Percentiles rank a stretch among this genome's conserved stretches.
Conservation (phyloP, 2,888 invertebrate species). For the Metellina segmentata region DNA sequence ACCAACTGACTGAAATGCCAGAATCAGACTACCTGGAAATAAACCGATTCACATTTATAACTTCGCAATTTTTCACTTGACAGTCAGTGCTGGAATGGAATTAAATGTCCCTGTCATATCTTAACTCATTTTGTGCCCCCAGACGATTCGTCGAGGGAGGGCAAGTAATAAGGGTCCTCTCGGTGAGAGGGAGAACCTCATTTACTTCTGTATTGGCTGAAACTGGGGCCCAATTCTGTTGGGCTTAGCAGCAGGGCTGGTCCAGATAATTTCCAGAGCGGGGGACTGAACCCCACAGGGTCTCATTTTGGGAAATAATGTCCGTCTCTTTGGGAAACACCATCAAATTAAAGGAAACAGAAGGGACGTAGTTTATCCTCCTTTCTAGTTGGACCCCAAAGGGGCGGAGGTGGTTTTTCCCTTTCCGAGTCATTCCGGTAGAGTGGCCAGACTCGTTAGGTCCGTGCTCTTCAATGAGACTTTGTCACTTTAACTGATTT, state of each 20-base stretch:
- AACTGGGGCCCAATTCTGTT: slow-evolving; percentile 25
- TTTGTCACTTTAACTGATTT: slow-evolving; percentile 60
- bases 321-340: slow-evolving; percentile 56
- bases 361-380: slow-evolving; percentile 60
- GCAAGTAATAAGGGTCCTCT: slow-evolving; percentile 40
- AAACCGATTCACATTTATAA: too few relatives aligned
- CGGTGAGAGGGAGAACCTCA: slow-evolving; percentile 49
- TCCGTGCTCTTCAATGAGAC: slow-evolving; percentile 34
- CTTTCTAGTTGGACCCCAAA: slow-evolving; percentile 42
- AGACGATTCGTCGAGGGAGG: background rate
- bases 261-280: slow-evolving; percentile 53
- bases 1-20: too few relatives aligned
- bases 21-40: too few relatives aligned
- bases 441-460: slow-evolving; percentile 44
- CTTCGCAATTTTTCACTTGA: too few relatives aligned
- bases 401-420: slow-evolving; percentile 48
- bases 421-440: slow-evolving; percentile 38
- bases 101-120: too few relatives aligned
- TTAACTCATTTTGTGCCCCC: background rate
- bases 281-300: slow-evolving; percentile 39
- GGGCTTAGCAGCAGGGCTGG: slow-evolving; percentile 25
- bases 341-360: slow-evolving; percentile 62
- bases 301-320: slow-evolving; percentile 59
- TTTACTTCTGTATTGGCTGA: slow-evolving; percentile 41
- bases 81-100: too few relatives aligned